phyloP scores from a whole-genome alignment of 92 coral and sea anemone genomes.

The Palythoa heliodiscus region DNA sequence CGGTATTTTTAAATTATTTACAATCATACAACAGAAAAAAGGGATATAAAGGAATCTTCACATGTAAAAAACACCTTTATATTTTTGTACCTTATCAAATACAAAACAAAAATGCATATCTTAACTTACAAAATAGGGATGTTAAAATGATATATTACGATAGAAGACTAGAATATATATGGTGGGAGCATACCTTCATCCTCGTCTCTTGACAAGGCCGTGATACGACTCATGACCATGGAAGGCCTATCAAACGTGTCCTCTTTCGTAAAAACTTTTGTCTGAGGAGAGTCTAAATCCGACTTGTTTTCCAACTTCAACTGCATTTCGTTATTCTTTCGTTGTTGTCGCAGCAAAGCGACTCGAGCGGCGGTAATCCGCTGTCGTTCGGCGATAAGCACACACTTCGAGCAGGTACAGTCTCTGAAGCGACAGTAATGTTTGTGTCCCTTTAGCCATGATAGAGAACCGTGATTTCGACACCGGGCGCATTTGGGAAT shows the following conservation, averaged over 20 bases:
- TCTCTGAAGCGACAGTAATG: conserved; percentile 95
- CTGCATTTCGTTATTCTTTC: conserved; percentile 80
- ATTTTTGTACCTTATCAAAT: too few relatives aligned
- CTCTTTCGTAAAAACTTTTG: conserved; percentile 42
- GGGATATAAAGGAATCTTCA: too few relatives aligned
- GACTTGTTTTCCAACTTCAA: conserved; percentile 54
- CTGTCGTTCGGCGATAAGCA: conserved; percentile 97
- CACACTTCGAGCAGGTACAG: conserved; percentile 95
- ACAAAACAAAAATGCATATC: too few relatives aligned
- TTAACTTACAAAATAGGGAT: too few relatives aligned
- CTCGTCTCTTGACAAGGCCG: conserved; percentile 36
- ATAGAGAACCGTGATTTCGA: conserved; percentile 93
- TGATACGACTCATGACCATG: conserved; percentile 75
- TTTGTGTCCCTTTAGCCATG: conserved; percentile 98
- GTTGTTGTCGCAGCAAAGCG: conserved; percentile 93
- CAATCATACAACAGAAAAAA: too few relatives aligned
- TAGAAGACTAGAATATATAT: too few relatives aligned
- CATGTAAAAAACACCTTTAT: too few relatives aligned
- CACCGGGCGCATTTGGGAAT: conserved; percentile 99
- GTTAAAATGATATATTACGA: too few relatives aligned
- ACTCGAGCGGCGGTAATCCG: conserved; percentile 98
- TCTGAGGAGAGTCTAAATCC: conserved; percentile 51
- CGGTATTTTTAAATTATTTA: too few relatives aligned
- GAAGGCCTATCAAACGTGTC: conserved; percentile 92
- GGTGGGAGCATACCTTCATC: conserved; percentile 27